Conservation (phyloP, 2,113 vertebrate species). For the Steatornis caripensis region DNA sequence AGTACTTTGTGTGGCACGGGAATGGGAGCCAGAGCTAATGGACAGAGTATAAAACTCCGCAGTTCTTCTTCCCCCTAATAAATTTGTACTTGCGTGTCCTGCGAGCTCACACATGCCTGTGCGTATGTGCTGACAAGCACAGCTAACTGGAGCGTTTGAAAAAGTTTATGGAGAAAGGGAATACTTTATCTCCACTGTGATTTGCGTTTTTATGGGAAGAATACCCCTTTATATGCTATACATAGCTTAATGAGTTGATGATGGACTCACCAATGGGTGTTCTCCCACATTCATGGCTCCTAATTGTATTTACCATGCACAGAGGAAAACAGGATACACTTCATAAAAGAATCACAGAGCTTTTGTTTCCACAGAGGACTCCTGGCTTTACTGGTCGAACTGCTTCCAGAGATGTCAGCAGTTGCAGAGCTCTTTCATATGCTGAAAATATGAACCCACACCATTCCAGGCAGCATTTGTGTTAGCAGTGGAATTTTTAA, state of each 20-base stretch:
- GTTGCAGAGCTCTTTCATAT: conserved; percentile 18
- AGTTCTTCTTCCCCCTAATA: not conserved
- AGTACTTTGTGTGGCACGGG: not conserved
- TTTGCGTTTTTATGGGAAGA: not conserved
- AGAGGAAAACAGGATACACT: not conserved
- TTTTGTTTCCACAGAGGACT: conserved; percentile 1
- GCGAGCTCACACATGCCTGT: not conserved
- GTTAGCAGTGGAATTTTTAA: conserved; percentile 54
- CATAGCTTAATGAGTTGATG: not conserved
- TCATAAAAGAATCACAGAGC: not conserved
- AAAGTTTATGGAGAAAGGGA: not conserved
- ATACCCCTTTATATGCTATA: not conserved
- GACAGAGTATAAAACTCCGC: not conserved
- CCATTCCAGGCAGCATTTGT: conserved; percentile 40
- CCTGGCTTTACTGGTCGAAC: not conserved
- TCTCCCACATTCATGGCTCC: not conserved
- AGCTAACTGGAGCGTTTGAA: not conserved
- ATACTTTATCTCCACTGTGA: not conserved
- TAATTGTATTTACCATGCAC: not conserved
- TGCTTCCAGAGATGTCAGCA: conserved; percentile 30
- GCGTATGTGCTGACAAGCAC: not conserved
- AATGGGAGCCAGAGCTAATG: not conserved
- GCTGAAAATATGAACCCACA: conserved; percentile 28
- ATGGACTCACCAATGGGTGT: not conserved
- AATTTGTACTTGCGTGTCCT: not conserved